Conservation (phyloP, 2,888 invertebrate genomes). For the Plebejus anna region DNA sequence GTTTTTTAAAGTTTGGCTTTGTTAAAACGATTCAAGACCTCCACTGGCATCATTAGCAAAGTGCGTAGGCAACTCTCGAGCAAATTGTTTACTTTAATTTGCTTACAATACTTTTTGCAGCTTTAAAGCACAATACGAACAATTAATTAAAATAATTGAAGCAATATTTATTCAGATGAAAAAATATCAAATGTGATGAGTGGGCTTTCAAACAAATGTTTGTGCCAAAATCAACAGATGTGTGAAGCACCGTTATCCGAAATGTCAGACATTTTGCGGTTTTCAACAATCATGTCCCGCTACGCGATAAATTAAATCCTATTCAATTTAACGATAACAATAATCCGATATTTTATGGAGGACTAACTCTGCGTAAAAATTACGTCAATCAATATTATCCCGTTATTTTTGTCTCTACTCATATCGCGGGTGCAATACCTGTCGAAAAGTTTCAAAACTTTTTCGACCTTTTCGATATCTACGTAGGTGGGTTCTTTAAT, state of each 20-base stretch:
- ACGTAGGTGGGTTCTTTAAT: not conserved
- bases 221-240: constrained; percentile 18
- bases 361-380: not conserved
- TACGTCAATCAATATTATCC: not conserved
- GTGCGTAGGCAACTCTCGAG: too few relatives aligned
- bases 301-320: not conserved
- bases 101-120: not conserved
- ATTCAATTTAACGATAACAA: constrained; percentile 1
- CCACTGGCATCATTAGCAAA: too few relatives aligned
- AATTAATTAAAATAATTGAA: not conserved
- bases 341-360: not conserved
- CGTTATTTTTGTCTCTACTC: not conserved
- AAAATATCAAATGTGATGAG: constrained; percentile 1
- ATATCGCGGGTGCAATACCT: not conserved
- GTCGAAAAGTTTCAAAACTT: not conserved
- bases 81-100: too few relatives aligned
- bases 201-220: constrained; percentile 6
- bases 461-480: not conserved
- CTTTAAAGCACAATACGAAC: not conserved
- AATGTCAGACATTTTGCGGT: constrained; percentile 13
- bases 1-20: not conserved
- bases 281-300: constrained; percentile 21
- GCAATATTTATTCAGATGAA: not conserved
- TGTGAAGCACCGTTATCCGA: not conserved
- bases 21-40: too few relatives aligned